phyloP scores from a whole-genome alignment of 1,140 invertebrate genomes.

The Drosophila setifemur region DNA sequence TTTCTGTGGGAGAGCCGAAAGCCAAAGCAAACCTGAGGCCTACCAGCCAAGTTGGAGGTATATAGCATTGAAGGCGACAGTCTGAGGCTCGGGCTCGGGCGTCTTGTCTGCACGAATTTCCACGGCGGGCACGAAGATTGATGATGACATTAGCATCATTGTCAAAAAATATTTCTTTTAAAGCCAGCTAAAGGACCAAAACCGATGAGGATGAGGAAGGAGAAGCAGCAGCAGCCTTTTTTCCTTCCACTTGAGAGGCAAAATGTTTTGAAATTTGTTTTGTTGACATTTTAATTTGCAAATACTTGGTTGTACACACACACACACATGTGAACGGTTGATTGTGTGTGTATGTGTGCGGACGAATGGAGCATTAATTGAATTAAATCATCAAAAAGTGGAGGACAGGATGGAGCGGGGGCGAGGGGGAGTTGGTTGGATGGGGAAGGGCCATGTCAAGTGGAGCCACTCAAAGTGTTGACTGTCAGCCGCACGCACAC shows the following conservation, averaged over 20 bases:
- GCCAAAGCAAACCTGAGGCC: conserved; percentile 50
- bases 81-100: conserved; percentile 41
- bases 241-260: conserved; percentile 33
- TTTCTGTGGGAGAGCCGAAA: conserved; percentile 9
- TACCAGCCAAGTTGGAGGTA: conserved; percentile 41
- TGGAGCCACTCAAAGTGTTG: conserved; percentile 75
- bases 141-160: conserved; percentile 82
- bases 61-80: conserved; percentile 52
- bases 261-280: conserved; percentile 71
- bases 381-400: conserved; percentile 76
- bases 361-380: conserved; percentile 67
- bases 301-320: conserved; percentile 52
- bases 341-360: conserved; percentile 18
- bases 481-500: conserved; percentile 73
- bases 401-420: conserved; percentile 3
- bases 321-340: too few species aligned
- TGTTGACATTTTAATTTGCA: conserved; percentile 80
- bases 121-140: conserved; percentile 73
- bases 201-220: conserved; percentile 16
- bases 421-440: neutral
- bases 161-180: conserved; percentile 70
- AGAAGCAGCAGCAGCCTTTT: conserved; percentile 41
- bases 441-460: conserved; percentile 58
- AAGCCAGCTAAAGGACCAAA: conserved; percentile 45
- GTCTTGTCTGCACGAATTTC: conserved; percentile 45